phyloP scores from a whole-genome alignment of 1,140 invertebrate species.

The Lethocerus indicus region DNA sequence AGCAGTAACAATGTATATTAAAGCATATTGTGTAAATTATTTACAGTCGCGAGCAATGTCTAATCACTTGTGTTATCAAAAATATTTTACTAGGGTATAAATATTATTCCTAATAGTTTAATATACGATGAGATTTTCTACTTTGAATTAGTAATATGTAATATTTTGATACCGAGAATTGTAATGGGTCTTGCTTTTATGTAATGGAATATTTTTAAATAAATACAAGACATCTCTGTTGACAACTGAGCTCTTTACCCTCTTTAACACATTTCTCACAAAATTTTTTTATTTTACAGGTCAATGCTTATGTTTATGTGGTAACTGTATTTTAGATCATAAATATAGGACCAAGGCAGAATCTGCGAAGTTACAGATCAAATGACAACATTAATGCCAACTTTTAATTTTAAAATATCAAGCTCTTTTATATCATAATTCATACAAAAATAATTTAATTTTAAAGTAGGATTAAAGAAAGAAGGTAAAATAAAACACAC shows the following conservation, averaged over 20 bases:
- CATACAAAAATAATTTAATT: too few relatives aligned
- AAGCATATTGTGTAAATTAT: conserved; percentile 6
- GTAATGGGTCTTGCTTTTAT: conserved; percentile 1
- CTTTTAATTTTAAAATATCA: not conserved
- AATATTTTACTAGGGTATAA: not conserved
- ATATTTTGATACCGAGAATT: conserved; percentile 2
- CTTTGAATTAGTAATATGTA: not conserved
- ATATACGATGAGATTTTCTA: too few relatives aligned
- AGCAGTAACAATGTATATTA: too few relatives aligned
- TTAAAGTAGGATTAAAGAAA: too few relatives aligned
- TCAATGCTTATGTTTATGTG: too few relatives aligned
- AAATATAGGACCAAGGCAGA: not conserved
- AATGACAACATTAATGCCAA: not conserved
- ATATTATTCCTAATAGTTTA: not conserved
- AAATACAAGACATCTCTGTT: conserved; percentile 2
- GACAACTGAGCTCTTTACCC: not conserved
- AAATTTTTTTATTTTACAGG: not conserved
- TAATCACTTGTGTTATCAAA: not conserved
- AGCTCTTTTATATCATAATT: too few relatives aligned
- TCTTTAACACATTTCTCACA: not conserved
- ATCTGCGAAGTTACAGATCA: not conserved
- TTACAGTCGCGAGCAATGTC: not conserved
- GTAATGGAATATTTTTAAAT: conserved; percentile 1
- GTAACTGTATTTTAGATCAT: not conserved
- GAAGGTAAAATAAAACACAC: too few relatives aligned